Base-by-base conservation (phyloP, 2,113 vertebrate genomes). In the Rostratula benghalensis region DNA sequence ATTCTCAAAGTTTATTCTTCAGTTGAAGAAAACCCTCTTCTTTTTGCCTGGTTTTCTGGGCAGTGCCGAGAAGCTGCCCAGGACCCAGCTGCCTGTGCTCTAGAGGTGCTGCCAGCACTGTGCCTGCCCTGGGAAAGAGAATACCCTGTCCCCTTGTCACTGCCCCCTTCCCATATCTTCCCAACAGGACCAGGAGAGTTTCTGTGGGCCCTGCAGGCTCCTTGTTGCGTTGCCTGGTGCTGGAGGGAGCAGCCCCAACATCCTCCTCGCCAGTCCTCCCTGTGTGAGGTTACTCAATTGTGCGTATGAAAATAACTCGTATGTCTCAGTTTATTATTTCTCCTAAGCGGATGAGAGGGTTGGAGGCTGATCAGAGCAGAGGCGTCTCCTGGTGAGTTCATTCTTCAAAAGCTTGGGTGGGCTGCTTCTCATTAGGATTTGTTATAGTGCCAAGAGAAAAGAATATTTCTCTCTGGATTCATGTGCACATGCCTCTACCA, bases 291-390 rank as follows among this genome's bases (percentile, higher is more conserved):
- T 94, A 74, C 82, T 94, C 50, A 22, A 70, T 67, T 68, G 82
- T 16, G 48, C 1, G 1, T 63, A 90, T 65, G 82, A 95, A 94
- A 96, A 86, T 56, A 88, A 86, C 93, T 88, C 0, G 0, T 71
- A 13, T 67, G 84, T 83, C 84, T 90, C 60, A 74, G 90, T 94
- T 96, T 95, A 77, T 96, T 95, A 83, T 93, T 96, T 92, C 93
- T 95, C 90, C 80, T 83, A 59, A 83, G 90, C 14, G 35, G 96
- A 94, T 93, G 92, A 95, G 92, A 90, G 65, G 82, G 63, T 56
- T 97, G 94, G 93, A 96, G 71, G 73, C 94, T 2, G 95, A 96
- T 96, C 87, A 96, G 94, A 96, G 93, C 83, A 41, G 85, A 89
- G 74, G 41, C 86, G 30, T 56, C 85, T 90, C 94, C 94, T 93